Evolutionary conservation across 1,140 invertebrate species (phyloP).

Genomic region (Aricia agestis): DNA sequence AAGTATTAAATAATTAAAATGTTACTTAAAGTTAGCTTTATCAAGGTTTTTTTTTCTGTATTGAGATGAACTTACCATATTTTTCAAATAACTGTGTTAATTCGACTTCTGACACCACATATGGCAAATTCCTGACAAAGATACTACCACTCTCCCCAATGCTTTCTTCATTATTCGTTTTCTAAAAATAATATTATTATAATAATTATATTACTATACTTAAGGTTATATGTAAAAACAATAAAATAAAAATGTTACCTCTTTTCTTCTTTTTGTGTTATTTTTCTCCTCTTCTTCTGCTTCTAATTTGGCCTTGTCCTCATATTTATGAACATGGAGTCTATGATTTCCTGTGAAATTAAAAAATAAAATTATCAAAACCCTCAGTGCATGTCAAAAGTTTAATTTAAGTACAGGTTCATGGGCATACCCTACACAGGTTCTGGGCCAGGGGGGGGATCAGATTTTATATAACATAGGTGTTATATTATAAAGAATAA

Average conservation of each 20-base stretch:
- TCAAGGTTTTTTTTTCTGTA: too few species aligned
- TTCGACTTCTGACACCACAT: constrained; percentile 92
- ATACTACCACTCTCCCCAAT: constrained; percentile 95
- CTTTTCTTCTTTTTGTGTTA: constrained; percentile 79
- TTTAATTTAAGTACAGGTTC: too few species aligned
- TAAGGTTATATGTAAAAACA: neutral
- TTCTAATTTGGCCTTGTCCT: constrained; percentile 72
- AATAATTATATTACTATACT: constrained; percentile 43
- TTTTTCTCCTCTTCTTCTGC: constrained; percentile 55
- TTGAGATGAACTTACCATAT: constrained; percentile 81
- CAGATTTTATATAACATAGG: too few species aligned
- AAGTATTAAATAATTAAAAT: too few species aligned
- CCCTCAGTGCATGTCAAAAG: too few species aligned
- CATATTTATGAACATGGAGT: constrained; percentile 80
- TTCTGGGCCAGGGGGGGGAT: too few species aligned
- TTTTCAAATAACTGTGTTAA: constrained; percentile 89
- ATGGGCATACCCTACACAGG: too few species aligned
- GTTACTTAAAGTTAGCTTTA: too few species aligned
- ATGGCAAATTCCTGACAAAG: constrained; percentile 96
- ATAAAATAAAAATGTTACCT: constrained; percentile 54
- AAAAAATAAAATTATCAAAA: neutral
- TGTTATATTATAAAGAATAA: too few species aligned
- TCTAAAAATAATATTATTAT: constrained; percentile 37
- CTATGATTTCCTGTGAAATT: constrained; percentile 78
- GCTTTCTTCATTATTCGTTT: constrained; percentile 84